Base-by-base conservation (phyloP, 53 echinoderm and acorn worm species). In the Actinopyga echinites region DNA sequence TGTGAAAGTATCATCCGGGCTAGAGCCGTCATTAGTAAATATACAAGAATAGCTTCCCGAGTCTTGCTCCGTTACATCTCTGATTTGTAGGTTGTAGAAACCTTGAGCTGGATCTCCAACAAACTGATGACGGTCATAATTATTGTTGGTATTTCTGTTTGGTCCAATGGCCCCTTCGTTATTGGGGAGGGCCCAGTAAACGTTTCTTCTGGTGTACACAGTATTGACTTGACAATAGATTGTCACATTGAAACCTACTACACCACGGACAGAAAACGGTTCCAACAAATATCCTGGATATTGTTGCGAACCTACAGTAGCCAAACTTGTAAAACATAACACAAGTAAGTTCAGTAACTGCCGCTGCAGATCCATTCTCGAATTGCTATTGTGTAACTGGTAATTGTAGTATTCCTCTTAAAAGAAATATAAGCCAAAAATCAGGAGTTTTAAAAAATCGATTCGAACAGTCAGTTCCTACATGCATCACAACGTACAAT, bases 141-240 rank as follows among this genome's bases (percentile, higher is more conserved):
- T 21, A 17, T 31, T 17, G 43, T 80, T 80, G 2, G 24, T 40
- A 40, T 80, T 80, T 22, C 2, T 37, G 28, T 80, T 80, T 4
- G 81, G 75, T 56, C 78, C 78, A 28, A 78, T 12, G 13, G 81
- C 81, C 30, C 42, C 79, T 54, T 30, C 11, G 62, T 62, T 15
- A 26, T 38, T 28, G 4, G 63, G 81, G 11, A 80, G 61, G 30
- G 21, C 42, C 81, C 81, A 80, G 81, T 61, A 80, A 23, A 80
- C 42, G 1, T 57, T 34, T 3, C 60, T 45, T 22, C 34, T 23
- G 4, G 33, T 30, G 17, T 20, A 15, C 32, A 11, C 6, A 6
- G 29, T 62, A 24, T 62, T 30, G 1, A 80, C 62, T 80, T 36
- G 60, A 36, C 81, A 80, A 38, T 61, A 80, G 22, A 80, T 61